A percentile compares a stretch with the other conserved stretches of the same genome.
Conservation (phyloP, 2,797 vertebrate genomes). For the Falco novaeseelandiae region DNA sequence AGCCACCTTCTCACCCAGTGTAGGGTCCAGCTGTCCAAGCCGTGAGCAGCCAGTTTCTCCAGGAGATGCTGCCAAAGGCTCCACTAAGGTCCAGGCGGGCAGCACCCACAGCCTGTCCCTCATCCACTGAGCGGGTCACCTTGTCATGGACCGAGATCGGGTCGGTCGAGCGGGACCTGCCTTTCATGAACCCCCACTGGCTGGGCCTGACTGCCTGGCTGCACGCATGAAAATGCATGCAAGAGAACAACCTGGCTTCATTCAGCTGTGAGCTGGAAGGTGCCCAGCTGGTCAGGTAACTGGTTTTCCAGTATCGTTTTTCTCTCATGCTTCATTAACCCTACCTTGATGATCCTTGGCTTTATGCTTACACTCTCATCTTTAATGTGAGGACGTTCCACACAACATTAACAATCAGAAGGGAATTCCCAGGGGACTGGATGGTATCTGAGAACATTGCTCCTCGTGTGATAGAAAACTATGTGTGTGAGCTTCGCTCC, state of each 20-base stretch:
- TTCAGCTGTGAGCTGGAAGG: background rate
- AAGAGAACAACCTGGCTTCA: background rate
- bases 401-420: background rate
- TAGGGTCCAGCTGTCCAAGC: background rate
- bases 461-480: background rate
- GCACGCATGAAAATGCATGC: background rate
- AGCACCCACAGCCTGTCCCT: background rate
- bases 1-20: background rate
- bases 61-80: background rate
- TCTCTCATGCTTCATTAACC: background rate
- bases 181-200: background rate
- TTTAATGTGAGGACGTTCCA: background rate
- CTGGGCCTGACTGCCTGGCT: background rate
- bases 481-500: rapidly evolving
- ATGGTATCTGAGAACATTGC: background rate
- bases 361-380: background rate
- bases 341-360: background rate
- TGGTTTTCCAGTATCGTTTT: background rate
- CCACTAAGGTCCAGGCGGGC: background rate
- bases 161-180: background rate
- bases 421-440: background rate
- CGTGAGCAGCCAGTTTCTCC: background rate
- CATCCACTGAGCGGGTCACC: background rate
- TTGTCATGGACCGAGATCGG: background rate
- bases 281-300: background rate